Base-by-base conservation (phyloP, 2,888 invertebrate species). In the Tetragnatha montana region DNA sequence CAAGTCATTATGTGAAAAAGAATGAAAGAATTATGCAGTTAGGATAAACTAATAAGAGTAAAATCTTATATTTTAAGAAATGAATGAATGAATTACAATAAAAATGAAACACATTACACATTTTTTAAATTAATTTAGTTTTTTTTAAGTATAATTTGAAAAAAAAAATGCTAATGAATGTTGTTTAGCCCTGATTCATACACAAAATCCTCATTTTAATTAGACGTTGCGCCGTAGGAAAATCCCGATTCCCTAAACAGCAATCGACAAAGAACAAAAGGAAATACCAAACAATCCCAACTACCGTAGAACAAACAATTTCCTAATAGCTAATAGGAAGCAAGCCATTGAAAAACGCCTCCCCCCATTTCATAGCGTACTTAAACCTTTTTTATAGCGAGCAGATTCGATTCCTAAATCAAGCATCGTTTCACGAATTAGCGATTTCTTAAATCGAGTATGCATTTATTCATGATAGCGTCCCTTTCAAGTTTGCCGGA, bases 281-380 rank as follows among this genome's bases (percentile, higher is more conserved):
- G 35, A 35, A 35, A 35, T 35, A 35, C 35, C 35, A 35, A 35
- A 35, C 35, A 35, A 35, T 35, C 35, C 35, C 35, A 35, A 35
- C 35, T 35, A 35, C 35, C 35, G 35, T 35, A 35, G 2, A 35
- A 35, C 35, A 35, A 35, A 35, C 35, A 35, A 35, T 35, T 4
- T 35, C 35, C 35, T 35, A 35, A 35, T 35, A 35, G 35, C 35
- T 35, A 35, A 35, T 35, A 35, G 35, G 4, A 35, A 17, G 14
- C n/a, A 10, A 71, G 81, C 50, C 69, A 12, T 73, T 81, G 14
- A 47, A 69, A 81, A 50, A 35, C 35, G 35, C 35, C 35, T 35
- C 35, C 35, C 35, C 35, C 60, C 12, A 60, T 60, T 60, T 60
- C 17, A 60, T 60, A 60, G 60, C 60, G 12, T 4, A 60, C 60